Evolutionary conservation across 2,113 vertebrate species (phyloP).

Genomic region (Nematolebias whitei): DNA sequence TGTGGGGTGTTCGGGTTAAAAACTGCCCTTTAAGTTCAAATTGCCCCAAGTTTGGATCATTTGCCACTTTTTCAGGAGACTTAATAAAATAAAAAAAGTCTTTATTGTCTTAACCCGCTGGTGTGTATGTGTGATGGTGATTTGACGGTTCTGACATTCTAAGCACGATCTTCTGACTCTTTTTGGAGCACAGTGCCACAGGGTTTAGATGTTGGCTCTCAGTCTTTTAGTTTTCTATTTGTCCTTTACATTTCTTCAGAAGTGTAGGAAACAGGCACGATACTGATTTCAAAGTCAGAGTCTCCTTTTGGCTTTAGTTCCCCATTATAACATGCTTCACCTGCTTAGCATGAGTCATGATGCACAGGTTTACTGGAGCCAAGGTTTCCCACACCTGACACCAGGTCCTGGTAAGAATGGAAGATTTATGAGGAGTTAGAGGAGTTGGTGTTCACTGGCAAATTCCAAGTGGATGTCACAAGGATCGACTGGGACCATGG

Average conservation of each 20-base stretch:
- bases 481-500: conserved; percentile 34
- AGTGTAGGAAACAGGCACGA: conserved; percentile 13
- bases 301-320: conserved; percentile 3
- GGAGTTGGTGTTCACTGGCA: conserved; percentile 38
- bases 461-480: conserved; percentile 57
- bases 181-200: too few relatives aligned
- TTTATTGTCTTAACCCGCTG: too few relatives aligned
- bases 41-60: too few relatives aligned
- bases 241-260: conserved; percentile 9
- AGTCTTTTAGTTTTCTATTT: background rate
- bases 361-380: conserved; percentile 2
- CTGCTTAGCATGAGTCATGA: background rate
- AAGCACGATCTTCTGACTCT: background rate
- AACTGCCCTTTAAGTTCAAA: too few relatives aligned
- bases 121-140: too few relatives aligned
- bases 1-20: too few relatives aligned
- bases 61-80: too few relatives aligned
- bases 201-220: background rate
- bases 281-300: conserved; percentile 19
- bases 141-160: too few relatives aligned
- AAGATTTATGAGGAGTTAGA: conserved; percentile 12
- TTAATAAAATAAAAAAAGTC: too few relatives aligned
- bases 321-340: conserved; percentile 12
- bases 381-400: background rate
- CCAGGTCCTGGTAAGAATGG: background rate